Conservation (phyloP, 1,140 invertebrate species). For the Drosophila sucinea region DNA sequence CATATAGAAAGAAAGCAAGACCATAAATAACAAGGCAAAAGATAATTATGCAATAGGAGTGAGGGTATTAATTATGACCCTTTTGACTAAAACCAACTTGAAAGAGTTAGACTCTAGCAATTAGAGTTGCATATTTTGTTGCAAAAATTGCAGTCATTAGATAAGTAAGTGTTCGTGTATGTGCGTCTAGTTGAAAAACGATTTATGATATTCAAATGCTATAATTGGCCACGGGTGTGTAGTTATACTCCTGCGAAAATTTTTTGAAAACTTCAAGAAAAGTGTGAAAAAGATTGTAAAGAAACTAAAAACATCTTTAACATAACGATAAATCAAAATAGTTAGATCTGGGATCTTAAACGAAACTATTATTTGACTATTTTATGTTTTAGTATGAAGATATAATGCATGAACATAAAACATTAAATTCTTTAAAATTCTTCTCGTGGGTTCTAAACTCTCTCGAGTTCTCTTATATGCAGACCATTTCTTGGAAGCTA, state of each 20-base stretch:
- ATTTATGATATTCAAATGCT: conserved; percentile 57
- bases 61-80: conserved; percentile 6
- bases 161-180: conserved; percentile 37
- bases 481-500: too few species aligned
- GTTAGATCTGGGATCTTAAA: too few species aligned
- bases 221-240: conserved; percentile 46
- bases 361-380: too few species aligned
- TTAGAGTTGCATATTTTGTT: conserved; percentile 46
- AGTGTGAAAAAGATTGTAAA: neutral
- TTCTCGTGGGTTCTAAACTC: too few species aligned
- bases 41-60: conserved; percentile 69
- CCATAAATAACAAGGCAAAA: conserved; percentile 69
- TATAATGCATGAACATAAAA: too few species aligned
- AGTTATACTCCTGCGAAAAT: conserved; percentile 10
- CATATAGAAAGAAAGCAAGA: conserved; percentile 16
- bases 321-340: too few species aligned
- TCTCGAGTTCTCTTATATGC: too few species aligned
- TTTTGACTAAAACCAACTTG: neutral
- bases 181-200: conserved; percentile 22
- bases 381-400: too few species aligned
- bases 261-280: neutral
- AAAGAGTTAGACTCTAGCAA: conserved; percentile 31
- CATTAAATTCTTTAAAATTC: too few species aligned
- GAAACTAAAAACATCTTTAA: neutral
- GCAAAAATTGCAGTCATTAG: conserved; percentile 67